These are phyloP conservation scores for Latheticus oryzae DNA, from an alignment of 2,888 invertebrate species.

Conservation along the genomic window DNA sequence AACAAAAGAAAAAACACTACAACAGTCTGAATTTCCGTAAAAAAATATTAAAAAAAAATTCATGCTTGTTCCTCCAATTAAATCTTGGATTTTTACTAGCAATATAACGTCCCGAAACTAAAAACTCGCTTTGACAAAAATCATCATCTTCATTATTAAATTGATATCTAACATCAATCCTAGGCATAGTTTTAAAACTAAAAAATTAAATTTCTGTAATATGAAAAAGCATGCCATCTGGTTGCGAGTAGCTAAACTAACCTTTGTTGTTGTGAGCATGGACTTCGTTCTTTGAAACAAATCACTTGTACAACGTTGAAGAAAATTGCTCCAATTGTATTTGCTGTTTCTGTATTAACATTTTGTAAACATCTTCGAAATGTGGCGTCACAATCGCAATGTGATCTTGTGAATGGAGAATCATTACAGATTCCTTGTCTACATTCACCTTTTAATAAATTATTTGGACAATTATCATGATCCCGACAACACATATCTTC, in stretches of 20 bases:
- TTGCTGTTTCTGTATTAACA: slow-evolving; percentile 76
- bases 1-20: slow-evolving; percentile 56
- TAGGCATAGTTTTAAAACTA: slow-evolving; percentile 12
- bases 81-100: slow-evolving; percentile 28
- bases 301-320: slow-evolving; percentile 81
- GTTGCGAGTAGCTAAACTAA: no score
- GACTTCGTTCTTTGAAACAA: slow-evolving; percentile 76
- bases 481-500: slow-evolving; percentile 81
- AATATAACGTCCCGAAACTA: slow-evolving; percentile 37
- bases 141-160: neutral
- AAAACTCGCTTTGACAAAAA: slow-evolving; percentile 24
- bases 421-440: slow-evolving; percentile 76
- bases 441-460: slow-evolving; percentile 71
- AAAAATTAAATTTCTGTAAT: no score
- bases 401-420: slow-evolving; percentile 76
- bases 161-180: slow-evolving; percentile 1
- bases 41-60: slow-evolving; percentile 46
- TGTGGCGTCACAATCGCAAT: slow-evolving; percentile 80
- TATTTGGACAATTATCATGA: slow-evolving; percentile 77
- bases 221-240: no score
- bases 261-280: slow-evolving; percentile 74
- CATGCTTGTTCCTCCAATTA: slow-evolving; percentile 43
- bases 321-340: slow-evolving; percentile 78
- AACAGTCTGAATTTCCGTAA: slow-evolving; percentile 48
- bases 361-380: slow-evolving; percentile 77